Conservation (phyloP, 2,113 vertebrate species). For the Chaetura pelagica region DNA sequence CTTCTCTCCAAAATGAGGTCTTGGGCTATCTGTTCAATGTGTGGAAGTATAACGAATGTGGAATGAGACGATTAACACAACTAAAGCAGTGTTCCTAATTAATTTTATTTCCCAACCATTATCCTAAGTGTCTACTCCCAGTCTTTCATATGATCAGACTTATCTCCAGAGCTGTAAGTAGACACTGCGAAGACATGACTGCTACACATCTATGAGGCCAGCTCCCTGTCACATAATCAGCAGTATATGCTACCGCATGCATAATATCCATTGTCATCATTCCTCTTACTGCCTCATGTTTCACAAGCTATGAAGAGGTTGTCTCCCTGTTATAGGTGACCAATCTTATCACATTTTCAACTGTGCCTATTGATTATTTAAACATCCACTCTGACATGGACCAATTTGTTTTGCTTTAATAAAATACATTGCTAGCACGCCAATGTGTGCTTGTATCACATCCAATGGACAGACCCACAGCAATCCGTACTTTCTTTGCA, state of each 20-base stretch:
- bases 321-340: neutral
- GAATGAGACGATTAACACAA: neutral
- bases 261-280: rapidly evolving
- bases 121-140: neutral
- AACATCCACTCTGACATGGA: neutral
- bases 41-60: neutral
- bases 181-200: neutral
- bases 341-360: neutral
- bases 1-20: neutral
- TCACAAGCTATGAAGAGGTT: rapidly evolving
- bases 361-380: neutral
- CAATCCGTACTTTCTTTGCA: neutral
- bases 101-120: neutral
- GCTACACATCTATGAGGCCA: rapidly evolving
- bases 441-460: neutral
- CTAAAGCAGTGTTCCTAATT: neutral
- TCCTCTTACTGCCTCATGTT: neutral
- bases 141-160: neutral
- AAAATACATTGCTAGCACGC: neutral
- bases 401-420: neutral
- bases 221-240: rapidly evolving
- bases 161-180: neutral
- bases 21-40: neutral
- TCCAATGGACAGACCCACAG: neutral
- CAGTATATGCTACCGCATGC: rapidly evolving